Conservation (phyloP, 2,888 invertebrate species). For the Lycophotia porphyrea region DNA sequence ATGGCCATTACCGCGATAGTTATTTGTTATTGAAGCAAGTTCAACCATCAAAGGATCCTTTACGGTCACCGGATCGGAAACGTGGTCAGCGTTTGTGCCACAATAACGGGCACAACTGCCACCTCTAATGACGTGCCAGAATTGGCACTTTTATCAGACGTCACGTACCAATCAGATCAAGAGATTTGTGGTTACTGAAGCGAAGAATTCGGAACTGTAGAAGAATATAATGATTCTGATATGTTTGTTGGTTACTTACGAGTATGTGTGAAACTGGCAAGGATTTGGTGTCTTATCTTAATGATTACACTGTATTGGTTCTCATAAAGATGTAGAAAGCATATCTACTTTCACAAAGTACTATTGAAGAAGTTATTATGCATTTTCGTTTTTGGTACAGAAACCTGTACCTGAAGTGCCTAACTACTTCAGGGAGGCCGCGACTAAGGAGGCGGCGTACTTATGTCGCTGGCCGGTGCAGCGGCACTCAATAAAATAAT, state of each 20-base stretch:
- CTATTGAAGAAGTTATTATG: background rate
- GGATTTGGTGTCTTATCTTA: constrained; percentile 2
- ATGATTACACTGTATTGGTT: background rate
- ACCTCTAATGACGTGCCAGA: constrained; percentile 77
- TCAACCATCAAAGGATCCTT: constrained; percentile 79
- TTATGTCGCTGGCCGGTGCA: too few relatives aligned
- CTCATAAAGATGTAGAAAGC: background rate
- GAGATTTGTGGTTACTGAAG: constrained; percentile 59
- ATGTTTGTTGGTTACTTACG: background rate
- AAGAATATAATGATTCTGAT: constrained; percentile 41
- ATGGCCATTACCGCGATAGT: constrained; percentile 55
- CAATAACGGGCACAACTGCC: constrained; percentile 56
- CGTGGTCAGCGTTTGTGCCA: constrained; percentile 79
- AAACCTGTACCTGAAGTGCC: too few relatives aligned
- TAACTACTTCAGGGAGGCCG: too few relatives aligned
- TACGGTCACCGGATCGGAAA: constrained; percentile 80
- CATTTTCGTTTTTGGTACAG: background rate
- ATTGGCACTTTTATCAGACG: constrained; percentile 85
- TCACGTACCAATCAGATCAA: constrained; percentile 81
- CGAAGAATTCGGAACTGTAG: constrained; percentile 40
- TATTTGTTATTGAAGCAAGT: constrained; percentile 60
- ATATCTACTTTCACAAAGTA: background rate
- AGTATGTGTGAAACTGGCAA: background rate
- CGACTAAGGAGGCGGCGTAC: too few relatives aligned
- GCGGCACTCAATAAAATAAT: too few relatives aligned